These are phyloP conservation scores for Gallinago paraguaiae DNA, from an alignment of 2,113 vertebrate species.

Conservation along the genomic window DNA sequence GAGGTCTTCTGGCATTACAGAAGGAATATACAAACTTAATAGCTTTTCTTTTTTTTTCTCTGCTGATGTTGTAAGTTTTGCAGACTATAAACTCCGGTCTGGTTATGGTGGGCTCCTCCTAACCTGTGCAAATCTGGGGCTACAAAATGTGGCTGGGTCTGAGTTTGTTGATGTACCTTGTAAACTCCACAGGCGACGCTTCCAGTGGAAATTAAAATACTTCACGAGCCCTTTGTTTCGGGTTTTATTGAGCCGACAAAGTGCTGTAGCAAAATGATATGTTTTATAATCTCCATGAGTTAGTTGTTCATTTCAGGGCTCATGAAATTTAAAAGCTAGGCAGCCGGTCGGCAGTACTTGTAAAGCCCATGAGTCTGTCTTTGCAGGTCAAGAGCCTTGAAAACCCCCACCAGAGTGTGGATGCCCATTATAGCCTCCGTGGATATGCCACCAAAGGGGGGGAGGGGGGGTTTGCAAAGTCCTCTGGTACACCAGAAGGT, in stretches of 20 bases:
- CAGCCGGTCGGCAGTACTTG: neutral
- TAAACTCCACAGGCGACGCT: neutral
- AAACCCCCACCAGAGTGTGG: neutral
- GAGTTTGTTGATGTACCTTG: neutral
- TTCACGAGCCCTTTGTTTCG: neutral
- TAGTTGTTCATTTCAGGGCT: conserved; percentile 49
- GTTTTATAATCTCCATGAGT: conserved; percentile 25
- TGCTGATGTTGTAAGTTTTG: neutral
- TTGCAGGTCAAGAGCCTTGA: neutral
- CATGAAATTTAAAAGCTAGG: conserved; percentile 23
- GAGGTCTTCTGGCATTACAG: neutral
- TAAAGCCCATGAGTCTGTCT: neutral
- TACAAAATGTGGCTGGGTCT: neutral
- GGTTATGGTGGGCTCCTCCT: neutral
- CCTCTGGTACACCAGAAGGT: neutral
- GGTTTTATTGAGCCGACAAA: neutral
- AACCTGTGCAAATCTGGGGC: neutral
- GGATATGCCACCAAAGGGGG: neutral
- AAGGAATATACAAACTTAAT: neutral
- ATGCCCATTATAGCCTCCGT: neutral
- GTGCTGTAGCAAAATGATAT: neutral
- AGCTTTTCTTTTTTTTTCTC: neutral
- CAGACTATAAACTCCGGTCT: neutral
- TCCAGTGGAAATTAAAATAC: neutral
- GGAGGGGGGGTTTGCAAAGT: neutral